Base-by-base conservation (phyloP, 1,140 invertebrate species). In the Bombus breviceps region DNA sequence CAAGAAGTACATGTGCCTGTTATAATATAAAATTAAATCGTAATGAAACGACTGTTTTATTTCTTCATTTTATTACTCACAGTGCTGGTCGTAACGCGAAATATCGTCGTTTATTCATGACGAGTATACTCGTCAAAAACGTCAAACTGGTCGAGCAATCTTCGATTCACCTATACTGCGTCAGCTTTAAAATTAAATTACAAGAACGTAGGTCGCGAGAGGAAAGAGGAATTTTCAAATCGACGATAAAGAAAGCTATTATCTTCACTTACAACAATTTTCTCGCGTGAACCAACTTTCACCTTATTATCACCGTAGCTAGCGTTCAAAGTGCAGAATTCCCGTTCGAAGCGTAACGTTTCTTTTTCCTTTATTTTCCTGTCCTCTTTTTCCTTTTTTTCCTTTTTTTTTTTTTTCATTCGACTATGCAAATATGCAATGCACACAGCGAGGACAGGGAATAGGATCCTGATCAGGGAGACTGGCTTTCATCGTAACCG, bases 391-490 rank as follows among this genome's bases (percentile, higher is more conserved):
- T 37, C 18, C 28, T 9, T 32, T 15, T 32, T 32, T 2, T 5
- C 2, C 0, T n/a, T 0, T 0, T 15, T 22, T 10, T 32, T 37
- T 32, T 68, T 22, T 25, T 25, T 37, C 66, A 22, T 25, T 68
- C 32, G 57, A 62, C 34, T 39, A 39, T 32, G 75, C 75, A 71
- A 43, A 71, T 71, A 71, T 28, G 68, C 37, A 12, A 39, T 43
- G 12, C 53, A 73, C 57, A 73, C 18, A 34, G 28, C 39, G 22
- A 64, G 10, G 53, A 37, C 3, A 28, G 47, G 74, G 72, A 83
- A 84, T 75, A 53, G 41, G 80, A 88, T 88, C 76, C 43, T 77
- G 76, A 88, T 88, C 81, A 69, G 59, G 41, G 22, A 32, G 37
- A 18, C 59, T 28, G 53, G 37, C 39, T 88, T 88, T 88, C 37